These are phyloP conservation scores for Troglohyphantes excavatus DNA, from an alignment of 2,888 invertebrate genomes.

Conservation along the genomic window DNA sequence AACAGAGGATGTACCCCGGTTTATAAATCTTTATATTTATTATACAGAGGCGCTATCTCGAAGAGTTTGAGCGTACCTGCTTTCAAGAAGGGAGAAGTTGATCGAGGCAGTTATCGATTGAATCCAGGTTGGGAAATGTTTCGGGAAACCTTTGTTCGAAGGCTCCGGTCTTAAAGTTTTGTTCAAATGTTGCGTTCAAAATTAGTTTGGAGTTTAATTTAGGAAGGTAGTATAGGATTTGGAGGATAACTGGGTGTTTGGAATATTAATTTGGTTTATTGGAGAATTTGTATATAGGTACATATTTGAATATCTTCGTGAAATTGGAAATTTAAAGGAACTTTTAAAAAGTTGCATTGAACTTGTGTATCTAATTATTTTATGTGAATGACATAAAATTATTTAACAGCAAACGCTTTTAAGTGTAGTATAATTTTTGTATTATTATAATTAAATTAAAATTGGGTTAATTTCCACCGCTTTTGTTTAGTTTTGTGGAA, in stretches of 20 bases:
- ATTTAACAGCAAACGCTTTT: too few relatives aligned
- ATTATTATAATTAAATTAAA: too few relatives aligned
- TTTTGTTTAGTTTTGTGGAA: too few relatives aligned
- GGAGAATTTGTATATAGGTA: too few relatives aligned
- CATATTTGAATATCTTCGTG: too few relatives aligned
- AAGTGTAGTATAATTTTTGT: too few relatives aligned
- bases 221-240: background rate
- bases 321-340: too few relatives aligned
- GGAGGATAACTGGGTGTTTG: background rate
- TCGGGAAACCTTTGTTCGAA: background rate
- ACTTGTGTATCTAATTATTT: too few relatives aligned
- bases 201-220: background rate
- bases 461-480: too few relatives aligned
- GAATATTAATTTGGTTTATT: too few relatives aligned
- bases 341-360: too few relatives aligned
- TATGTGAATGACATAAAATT: too few relatives aligned
- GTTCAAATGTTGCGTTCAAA: background rate
- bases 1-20: background rate
- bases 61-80: background rate
- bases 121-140: background rate
- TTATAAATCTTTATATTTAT: conserved; percentile 1
- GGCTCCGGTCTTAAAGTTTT: background rate
- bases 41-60: background rate
- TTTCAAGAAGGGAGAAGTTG: background rate
- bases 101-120: conserved; percentile 15